Base-by-base conservation (phyloP, 2,113 vertebrate genomes). In the Eurypyga helias region DNA sequence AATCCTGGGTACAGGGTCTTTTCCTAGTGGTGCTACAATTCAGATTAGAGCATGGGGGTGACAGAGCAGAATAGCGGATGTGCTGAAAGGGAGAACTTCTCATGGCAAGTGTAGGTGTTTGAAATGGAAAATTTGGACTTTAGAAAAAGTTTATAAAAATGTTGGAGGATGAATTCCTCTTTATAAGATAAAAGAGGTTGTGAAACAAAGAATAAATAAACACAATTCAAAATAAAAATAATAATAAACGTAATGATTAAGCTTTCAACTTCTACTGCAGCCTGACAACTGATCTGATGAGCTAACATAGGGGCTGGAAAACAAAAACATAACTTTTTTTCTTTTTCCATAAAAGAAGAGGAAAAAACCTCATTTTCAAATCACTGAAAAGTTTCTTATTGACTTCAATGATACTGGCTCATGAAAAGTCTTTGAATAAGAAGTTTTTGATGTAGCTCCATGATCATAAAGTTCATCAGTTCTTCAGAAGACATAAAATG, bases 81-180 rank as follows among this genome's bases (percentile, higher is more conserved):
- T 81, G 69, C 83, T 76, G 57, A 72, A 80, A 90, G 75, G 65
- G 21, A 67, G 64, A 97, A 60, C 69, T 66, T 92, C 60, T 60
- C 4, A 1, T 89, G 29, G 26, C 62, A 93, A 46, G 73, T 38
- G 55, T 76, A 89, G 82, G 71, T 93, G 76, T 97, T 90, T 83
- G 87, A 94, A 97, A 92, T 11, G 36, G 83, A 89, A 97, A 89
- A 93, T 34, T 67, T 83, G 81, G 76, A 95, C 69, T 95, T 94
- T 8, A 87, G 78, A 57, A 91, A 62, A 62, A 33, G 38, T 62
- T n/a, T 69, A 41, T 60, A 92, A 73, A 76, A 54, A 33, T 87
- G 45, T 55, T 75, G 51, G 87, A 94, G 54, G 71, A 83, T 81
- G 65, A 57, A 2, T 20, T 93, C 60, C 19, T 33, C n/a, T 55